Evolutionary conservation across 2,888 invertebrate species (phyloP).

Genomic region (Xanthia icteritia): DNA sequence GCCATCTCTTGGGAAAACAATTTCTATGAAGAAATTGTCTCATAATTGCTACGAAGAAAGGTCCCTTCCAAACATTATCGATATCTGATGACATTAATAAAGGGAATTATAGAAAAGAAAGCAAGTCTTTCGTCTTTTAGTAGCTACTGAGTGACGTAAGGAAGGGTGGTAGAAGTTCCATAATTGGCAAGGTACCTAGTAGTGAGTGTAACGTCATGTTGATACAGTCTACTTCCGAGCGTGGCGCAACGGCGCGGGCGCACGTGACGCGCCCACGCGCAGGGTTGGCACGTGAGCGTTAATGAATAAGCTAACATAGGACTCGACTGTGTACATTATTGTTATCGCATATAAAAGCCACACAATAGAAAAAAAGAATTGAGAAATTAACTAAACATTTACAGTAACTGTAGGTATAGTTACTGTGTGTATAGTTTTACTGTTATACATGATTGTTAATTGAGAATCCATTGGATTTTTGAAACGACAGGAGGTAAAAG

Average conservation of each 20-base stretch:
- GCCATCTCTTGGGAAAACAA: slow-evolving; percentile 30
- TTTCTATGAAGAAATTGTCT: slow-evolving; percentile 44
- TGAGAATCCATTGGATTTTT: not conserved
- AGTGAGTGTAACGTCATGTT: slow-evolving; percentile 75
- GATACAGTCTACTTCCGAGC: slow-evolving; percentile 79
- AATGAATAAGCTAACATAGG: slow-evolving; percentile 56
- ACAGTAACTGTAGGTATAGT: slow-evolving; percentile 1
- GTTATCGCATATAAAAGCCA: slow-evolving; percentile 47
- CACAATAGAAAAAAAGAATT: slow-evolving; percentile 47
- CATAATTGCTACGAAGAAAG: slow-evolving; percentile 33
- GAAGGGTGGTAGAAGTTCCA: slow-evolving; percentile 61
- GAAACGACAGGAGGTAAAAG: no score
- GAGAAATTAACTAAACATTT: slow-evolving; percentile 39
- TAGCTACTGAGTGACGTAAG: slow-evolving; percentile 69
- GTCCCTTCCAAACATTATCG: slow-evolving; percentile 41
- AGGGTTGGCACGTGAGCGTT: slow-evolving; percentile 66
- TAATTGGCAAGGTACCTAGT: slow-evolving; percentile 63
- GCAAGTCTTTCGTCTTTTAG: slow-evolving; percentile 56
- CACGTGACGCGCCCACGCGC: slow-evolving; percentile 71
- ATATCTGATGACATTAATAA: slow-evolving; percentile 64
- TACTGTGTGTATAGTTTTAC: slow-evolving; percentile 3
- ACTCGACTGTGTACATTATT: slow-evolving; percentile 46
- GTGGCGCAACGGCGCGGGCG: slow-evolving; percentile 73
- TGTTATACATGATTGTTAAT: slow-evolving; percentile 14
- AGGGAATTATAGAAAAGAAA: slow-evolving; percentile 66